Conservation (phyloP, 2,797 vertebrate genomes). For the Chaetodon trifasciatus region DNA sequence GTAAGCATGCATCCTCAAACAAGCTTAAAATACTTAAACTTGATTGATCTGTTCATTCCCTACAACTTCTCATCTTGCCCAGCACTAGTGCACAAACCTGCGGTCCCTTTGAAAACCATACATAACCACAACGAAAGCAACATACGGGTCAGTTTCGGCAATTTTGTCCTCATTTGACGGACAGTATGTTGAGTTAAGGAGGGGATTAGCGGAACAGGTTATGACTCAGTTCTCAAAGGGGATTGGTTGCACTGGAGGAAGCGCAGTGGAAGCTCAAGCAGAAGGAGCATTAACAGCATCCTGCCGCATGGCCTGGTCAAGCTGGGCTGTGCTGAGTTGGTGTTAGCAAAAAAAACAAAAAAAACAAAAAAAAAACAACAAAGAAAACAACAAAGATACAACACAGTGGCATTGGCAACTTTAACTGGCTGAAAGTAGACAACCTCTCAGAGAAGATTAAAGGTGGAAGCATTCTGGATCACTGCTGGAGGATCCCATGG, state of each 20-base stretch:
- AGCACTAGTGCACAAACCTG: slow-evolving; percentile 77
- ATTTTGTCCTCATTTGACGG: slow-evolving; percentile 58
- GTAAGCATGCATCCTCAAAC: slow-evolving; percentile 68
- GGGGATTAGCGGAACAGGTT: slow-evolving; percentile 73
- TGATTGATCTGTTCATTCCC: slow-evolving; percentile 49
- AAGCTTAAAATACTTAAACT: slow-evolving; percentile 53
- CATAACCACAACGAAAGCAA: slow-evolving; percentile 68
- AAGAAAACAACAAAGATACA: slow-evolving; percentile 61
- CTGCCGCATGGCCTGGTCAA: slow-evolving; percentile 65
- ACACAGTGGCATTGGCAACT: slow-evolving; percentile 80
- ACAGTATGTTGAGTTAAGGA: slow-evolving; percentile 65
- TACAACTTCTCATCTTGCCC: slow-evolving; percentile 64
- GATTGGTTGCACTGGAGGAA: slow-evolving; percentile 76
- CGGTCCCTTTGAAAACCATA: slow-evolving; percentile 82
- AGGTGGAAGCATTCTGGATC: slow-evolving; percentile 24
- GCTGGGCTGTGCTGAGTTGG: slow-evolving; percentile 66
- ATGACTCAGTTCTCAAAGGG: slow-evolving; percentile 85
- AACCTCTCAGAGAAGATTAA: slow-evolving; percentile 68
- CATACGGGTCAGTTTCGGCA: slow-evolving; percentile 60
- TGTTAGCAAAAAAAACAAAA: slow-evolving; percentile 67
- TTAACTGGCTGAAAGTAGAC: slow-evolving; percentile 88
- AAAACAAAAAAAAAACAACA: slow-evolving; percentile 8
- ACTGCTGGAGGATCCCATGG: slow-evolving; percentile 16
- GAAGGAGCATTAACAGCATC: slow-evolving; percentile 71
- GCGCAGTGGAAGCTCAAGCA: slow-evolving; percentile 78